A percentile compares a stretch with the other conserved stretches of the same genome.
Evolutionary conservation across 2,113 vertebrate species (phyloP).

Genomic region (Gila orcuttii): DNA sequence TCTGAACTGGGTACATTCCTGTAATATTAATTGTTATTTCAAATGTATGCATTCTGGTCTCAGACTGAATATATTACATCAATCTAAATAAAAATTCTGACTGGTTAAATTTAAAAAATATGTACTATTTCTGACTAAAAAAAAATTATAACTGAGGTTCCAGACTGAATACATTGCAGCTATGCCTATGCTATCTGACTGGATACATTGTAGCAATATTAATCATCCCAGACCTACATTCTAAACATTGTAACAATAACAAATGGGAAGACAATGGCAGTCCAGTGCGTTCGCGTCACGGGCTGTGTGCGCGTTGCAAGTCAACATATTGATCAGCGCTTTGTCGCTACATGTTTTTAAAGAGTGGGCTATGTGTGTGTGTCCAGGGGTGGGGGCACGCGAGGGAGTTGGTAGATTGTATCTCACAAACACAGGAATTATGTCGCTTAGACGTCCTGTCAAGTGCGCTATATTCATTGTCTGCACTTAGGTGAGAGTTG

Average conservation of each 20-base stretch:
- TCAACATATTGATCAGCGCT: slow-evolving; percentile 72
- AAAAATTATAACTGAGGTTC: background rate
- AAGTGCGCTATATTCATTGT: background rate
- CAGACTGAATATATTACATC: background rate
- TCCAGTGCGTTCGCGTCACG: slow-evolving; percentile 48
- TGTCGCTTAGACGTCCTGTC: slow-evolving; percentile 55
- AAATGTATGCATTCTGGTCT: background rate
- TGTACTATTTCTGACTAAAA: background rate
- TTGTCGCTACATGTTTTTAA: slow-evolving; percentile 68
- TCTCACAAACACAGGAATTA: slow-evolving; percentile 63
- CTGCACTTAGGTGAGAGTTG: background rate
- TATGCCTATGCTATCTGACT: background rate
- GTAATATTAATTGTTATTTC: no score
- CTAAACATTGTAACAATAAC: slow-evolving; percentile 16
- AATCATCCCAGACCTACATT: background rate
- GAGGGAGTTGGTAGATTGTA: slow-evolving; percentile 32
- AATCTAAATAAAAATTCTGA: background rate
- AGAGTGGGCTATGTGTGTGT: slow-evolving; percentile 31
- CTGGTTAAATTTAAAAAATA: background rate
- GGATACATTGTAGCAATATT: background rate
- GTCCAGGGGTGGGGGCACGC: background rate
- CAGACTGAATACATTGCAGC: background rate
- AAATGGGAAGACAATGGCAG: slow-evolving; percentile 56
- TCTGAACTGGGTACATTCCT: background rate
- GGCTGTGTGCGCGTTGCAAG: slow-evolving; percentile 52